Conservation (phyloP, 2,113 vertebrate genomes). For the Penelope pileata region DNA sequence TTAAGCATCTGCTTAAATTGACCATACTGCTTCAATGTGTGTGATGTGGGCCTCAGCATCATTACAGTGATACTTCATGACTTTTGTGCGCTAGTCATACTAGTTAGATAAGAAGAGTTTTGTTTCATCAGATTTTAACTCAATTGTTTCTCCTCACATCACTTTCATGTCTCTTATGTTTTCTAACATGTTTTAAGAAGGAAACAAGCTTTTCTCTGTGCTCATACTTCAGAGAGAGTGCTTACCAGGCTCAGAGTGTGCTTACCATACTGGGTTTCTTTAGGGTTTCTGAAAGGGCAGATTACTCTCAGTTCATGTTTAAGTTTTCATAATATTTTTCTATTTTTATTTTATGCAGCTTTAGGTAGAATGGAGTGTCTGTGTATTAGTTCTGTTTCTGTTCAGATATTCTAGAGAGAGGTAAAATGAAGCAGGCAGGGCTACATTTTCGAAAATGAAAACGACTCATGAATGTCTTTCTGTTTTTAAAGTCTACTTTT, state of each 20-base stretch:
- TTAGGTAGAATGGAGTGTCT: background rate
- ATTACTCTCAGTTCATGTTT: background rate
- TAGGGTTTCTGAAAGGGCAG: background rate
- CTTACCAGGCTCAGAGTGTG: background rate
- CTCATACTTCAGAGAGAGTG: background rate
- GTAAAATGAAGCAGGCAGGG: background rate
- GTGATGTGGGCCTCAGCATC: background rate
- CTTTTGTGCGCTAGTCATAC: background rate
- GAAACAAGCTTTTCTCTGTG: background rate
- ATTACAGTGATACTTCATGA: background rate
- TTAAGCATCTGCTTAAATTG: background rate
- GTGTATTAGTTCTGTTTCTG: fast-evolving
- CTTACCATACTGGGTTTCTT: background rate
- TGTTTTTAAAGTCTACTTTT: background rate
- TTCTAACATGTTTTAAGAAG: background rate
- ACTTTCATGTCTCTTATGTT: background rate
- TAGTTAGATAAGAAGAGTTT: background rate
- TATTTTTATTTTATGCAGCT: background rate
- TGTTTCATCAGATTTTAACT: background rate
- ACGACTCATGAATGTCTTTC: background rate
- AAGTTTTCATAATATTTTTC: background rate
- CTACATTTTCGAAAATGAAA: background rate
- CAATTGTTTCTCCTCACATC: fast-evolving
- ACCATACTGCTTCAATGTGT: background rate
- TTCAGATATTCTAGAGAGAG: background rate